phyloP scores from a whole-genome alignment of 2,797 vertebrate species.

The Esox lucius region DNA sequence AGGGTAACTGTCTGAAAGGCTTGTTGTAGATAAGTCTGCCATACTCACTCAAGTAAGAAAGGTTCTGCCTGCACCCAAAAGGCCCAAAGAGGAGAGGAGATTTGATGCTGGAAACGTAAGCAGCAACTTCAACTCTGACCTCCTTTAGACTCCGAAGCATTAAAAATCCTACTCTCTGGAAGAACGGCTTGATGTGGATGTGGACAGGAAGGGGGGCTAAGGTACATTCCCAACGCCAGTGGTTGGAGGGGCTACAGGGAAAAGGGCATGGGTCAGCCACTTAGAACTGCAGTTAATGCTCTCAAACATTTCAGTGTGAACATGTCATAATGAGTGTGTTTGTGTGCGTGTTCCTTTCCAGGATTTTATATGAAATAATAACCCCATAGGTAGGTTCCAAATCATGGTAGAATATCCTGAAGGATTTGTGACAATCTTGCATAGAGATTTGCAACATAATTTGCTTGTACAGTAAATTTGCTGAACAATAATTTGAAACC shows the following conservation, averaged over 20 bases:
- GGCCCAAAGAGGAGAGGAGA: neutral
- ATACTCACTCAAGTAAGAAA: too few species aligned
- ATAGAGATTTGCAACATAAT: too few species aligned
- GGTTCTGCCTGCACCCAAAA: neutral
- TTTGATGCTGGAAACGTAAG: constrained; percentile 31
- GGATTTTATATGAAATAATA: too few species aligned
- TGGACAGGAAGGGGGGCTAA: neutral
- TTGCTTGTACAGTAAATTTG: too few species aligned
- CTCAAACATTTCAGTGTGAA: constrained; percentile 69
- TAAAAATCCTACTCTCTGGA: neutral
- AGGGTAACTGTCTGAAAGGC: too few species aligned
- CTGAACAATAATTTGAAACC: too few species aligned
- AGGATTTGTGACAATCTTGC: too few species aligned
- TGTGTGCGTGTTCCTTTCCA: too few species aligned
- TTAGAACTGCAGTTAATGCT: constrained; percentile 54
- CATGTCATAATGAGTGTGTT: neutral
- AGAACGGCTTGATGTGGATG: neutral
- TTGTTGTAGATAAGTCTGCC: too few species aligned
- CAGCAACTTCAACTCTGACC: constrained; percentile 48
- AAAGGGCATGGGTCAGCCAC: constrained; percentile 49
- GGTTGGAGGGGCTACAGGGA: constrained; percentile 34
- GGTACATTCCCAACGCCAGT: too few species aligned
- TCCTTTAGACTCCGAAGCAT: neutral
- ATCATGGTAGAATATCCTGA: too few species aligned
- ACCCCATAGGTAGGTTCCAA: too few species aligned